These are phyloP conservation scores for Mesocricetus auratus DNA, from an alignment of 2,113 vertebrate genomes.

Conservation along the genomic window DNA sequence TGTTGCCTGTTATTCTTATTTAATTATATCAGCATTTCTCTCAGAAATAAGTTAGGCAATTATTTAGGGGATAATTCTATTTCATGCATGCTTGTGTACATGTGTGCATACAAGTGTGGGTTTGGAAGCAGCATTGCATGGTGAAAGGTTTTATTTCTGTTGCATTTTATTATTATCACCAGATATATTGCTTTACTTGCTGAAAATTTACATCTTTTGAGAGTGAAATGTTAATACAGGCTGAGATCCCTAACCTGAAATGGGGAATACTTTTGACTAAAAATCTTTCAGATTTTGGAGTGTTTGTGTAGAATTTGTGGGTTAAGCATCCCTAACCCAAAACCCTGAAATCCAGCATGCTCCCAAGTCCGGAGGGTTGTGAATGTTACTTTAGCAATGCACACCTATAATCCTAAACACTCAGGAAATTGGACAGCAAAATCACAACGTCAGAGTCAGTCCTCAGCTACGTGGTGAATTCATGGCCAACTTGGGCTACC, in stretches of 20 bases:
- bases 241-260: background rate
- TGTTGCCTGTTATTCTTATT: slow-evolving; percentile 1
- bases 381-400: background rate
- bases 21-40: slow-evolving; percentile 31
- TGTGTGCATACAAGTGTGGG: background rate
- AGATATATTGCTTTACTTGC: background rate
- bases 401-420: background rate
- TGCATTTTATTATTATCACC: background rate
- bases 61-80: background rate
- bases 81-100: background rate
- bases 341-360: background rate
- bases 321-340: background rate
- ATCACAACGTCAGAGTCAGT: background rate
- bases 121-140: background rate
- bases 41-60: background rate
- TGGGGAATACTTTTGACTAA: background rate
- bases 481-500: no score
- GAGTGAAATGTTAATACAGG: background rate
- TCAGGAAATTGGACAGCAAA: background rate
- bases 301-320: background rate
- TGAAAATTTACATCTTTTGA: background rate
- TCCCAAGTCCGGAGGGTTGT: background rate
- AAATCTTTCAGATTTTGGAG: background rate
- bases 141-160: background rate
- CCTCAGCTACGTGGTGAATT: background rate